Conservation (phyloP, 2,113 vertebrate genomes). For the Tachuris rubrigastra region DNA sequence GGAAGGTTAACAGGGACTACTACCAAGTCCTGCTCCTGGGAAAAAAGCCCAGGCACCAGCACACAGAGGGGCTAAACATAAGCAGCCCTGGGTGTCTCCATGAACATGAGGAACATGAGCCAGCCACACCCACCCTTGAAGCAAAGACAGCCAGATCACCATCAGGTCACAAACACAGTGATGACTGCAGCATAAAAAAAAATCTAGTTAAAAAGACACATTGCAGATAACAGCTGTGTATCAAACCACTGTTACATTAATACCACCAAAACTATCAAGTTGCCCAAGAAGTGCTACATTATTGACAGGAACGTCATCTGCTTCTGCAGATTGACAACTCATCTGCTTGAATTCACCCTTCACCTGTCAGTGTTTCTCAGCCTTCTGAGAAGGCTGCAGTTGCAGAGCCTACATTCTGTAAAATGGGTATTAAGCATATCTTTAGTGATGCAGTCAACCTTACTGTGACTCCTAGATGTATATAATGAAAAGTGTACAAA, state of each 20-base stretch:
- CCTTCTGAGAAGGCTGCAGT: not conserved
- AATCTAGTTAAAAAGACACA: not conserved
- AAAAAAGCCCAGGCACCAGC: not conserved
- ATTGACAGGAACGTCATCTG: not conserved
- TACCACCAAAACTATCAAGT: not conserved
- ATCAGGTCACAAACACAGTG: not conserved
- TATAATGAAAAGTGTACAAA: not conserved
- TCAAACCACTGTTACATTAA: not conserved
- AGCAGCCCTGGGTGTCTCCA: not conserved
- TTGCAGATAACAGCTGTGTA: not conserved
- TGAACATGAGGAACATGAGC: too few relatives aligned
- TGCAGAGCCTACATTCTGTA: accelerated
- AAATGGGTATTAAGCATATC: not conserved
- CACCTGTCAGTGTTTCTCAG: not conserved
- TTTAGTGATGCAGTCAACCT: not conserved
- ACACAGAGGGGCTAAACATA: not conserved
- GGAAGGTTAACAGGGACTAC: not conserved
- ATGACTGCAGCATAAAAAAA: not conserved
- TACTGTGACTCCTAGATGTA: not conserved
- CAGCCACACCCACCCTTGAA: not conserved
- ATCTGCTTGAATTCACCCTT: not conserved
- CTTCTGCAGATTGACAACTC: not conserved
- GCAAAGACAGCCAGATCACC: not conserved
- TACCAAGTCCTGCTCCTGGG: not conserved
- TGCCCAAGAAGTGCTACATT: not conserved